Conservation (phyloP, 2,888 invertebrate species). For the Belgica antarctica region DNA sequence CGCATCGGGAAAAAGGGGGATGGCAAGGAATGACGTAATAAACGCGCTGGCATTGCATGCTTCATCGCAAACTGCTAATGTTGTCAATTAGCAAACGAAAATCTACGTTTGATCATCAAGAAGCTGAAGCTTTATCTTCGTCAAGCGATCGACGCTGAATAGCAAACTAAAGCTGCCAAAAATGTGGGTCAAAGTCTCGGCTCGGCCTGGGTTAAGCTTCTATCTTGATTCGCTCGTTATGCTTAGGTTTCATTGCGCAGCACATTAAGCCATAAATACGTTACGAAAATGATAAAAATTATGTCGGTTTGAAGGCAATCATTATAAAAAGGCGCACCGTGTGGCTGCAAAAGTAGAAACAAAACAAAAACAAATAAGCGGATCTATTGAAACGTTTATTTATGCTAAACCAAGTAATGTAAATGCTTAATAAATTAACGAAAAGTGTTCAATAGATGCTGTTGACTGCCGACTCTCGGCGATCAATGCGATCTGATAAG, state of each 20-base stretch:
- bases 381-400: constrained; percentile 40
- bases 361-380: constrained; percentile 34
- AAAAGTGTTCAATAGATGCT: constrained; percentile 37
- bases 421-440: constrained; percentile 41
- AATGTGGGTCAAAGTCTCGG: constrained; percentile 21
- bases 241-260: background rate
- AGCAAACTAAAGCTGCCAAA: background rate
- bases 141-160: background rate
- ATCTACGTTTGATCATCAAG: background rate
- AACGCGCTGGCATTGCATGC: background rate
- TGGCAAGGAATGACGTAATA: constrained; percentile 1
- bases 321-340: background rate
- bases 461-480: background rate
- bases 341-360: constrained; percentile 1
- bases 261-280: constrained; percentile 1
- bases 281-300: constrained; percentile 27
- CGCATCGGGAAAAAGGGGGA: background rate
- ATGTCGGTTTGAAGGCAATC: constrained; percentile 29
- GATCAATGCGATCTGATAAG: constrained; percentile 26
- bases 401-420: constrained; percentile 33
- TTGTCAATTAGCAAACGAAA: background rate
- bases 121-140: background rate
- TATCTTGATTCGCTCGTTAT: background rate
- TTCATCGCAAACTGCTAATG: background rate
- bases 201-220: too few species aligned